Percentiles rank a stretch among this genome's conserved stretches.
phyloP scores from a whole-genome alignment of 1,140 invertebrate genomes.

The Papilio polytes region DNA sequence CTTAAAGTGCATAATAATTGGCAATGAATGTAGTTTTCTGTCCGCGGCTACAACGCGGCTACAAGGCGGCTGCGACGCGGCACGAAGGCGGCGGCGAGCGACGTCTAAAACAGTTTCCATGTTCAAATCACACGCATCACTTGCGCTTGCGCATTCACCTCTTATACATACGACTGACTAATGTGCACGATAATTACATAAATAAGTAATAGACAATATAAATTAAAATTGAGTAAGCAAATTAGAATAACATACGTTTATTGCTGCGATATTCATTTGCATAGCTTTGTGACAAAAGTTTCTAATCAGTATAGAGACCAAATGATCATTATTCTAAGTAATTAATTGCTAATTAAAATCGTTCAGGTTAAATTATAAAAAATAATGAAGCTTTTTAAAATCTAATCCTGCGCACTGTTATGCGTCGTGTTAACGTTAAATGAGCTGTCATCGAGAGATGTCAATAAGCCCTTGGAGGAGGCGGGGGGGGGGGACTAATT shows the following conservation, averaged over 20 bases:
- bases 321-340: too few species aligned
- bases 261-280: too few species aligned
- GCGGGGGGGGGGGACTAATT: not conserved
- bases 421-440: not conserved
- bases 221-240: not conserved
- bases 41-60: not conserved
- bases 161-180: not conserved
- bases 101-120: slow-evolving; percentile 60
- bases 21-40: not conserved
- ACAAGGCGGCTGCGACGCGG: not conserved
- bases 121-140: slow-evolving; percentile 45
- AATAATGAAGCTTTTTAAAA: too few species aligned
- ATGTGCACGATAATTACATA: not conserved
- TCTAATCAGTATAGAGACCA: too few species aligned
- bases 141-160: slow-evolving; percentile 5
- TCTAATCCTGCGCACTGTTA: not conserved
- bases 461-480: not conserved
- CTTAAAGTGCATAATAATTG: not conserved
- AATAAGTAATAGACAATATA: not conserved
- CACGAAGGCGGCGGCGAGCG: slow-evolving; percentile 12
- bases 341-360: too few species aligned
- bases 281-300: too few species aligned
- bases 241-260: not conserved
- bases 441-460: not conserved
- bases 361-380: too few species aligned